Percentiles rank a stretch among this genome's conserved stretches.
Conservation (phyloP, 2,797 vertebrate genomes). For the Tamandua tetradactyla region DNA sequence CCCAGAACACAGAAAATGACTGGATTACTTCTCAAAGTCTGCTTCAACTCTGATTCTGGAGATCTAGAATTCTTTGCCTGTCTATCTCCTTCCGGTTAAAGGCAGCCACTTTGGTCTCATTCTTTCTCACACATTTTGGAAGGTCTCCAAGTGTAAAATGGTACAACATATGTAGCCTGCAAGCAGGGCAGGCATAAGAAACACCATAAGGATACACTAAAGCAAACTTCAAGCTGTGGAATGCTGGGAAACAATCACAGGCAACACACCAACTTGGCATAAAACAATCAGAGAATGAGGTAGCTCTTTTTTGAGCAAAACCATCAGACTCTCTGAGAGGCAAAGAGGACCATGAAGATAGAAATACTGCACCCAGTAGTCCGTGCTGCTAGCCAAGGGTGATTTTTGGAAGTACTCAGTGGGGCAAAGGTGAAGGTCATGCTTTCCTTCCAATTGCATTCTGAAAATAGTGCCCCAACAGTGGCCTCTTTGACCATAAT, state of each 20-base stretch:
- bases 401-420: conserved; percentile 2
- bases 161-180: conserved; percentile 76
- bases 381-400: neutral
- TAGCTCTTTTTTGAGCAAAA: conserved; percentile 73
- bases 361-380: conserved; percentile 52
- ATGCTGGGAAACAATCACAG: conserved; percentile 80
- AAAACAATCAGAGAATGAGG: conserved; percentile 75
- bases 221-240: conserved; percentile 80
- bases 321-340: conserved; percentile 61
- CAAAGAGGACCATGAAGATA: conserved; percentile 60
- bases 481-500: neutral
- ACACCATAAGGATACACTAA: conserved; percentile 78
- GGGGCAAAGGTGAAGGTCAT: neutral
- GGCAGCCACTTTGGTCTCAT: conserved; percentile 72
- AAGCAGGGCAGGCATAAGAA: conserved; percentile 79
- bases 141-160: conserved; percentile 75
- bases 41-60: conserved; percentile 48
- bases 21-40: conserved; percentile 39
- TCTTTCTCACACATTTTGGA: conserved; percentile 65
- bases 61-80: conserved; percentile 57
- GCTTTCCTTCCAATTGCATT: neutral
- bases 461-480: neutral
- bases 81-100: conserved; percentile 63
- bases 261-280: conserved; percentile 79
- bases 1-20: conserved; percentile 31